phyloP scores from a whole-genome alignment of 1,140 invertebrate genomes.

The Copidosoma floridanum region DNA sequence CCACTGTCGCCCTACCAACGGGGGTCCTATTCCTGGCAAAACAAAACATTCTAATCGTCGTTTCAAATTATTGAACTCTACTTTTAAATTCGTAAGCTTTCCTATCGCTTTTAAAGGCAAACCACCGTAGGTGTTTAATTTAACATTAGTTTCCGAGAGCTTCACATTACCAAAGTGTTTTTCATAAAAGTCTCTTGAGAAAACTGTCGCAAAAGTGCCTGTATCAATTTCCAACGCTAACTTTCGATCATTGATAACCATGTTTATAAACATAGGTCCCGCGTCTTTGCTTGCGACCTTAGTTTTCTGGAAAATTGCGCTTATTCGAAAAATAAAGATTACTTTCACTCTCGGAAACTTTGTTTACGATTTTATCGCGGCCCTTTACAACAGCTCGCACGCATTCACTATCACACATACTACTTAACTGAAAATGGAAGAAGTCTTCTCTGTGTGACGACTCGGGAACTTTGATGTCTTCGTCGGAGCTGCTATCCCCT shows the following conservation, averaged over 20 bases:
- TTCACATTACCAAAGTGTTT: conserved; percentile 1
- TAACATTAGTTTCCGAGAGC: conserved; percentile 7
- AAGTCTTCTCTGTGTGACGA: background rate
- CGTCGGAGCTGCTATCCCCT: background rate
- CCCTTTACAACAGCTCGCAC: no score
- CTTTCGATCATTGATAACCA: background rate
- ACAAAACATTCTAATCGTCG: conserved; percentile 26
- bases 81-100: conserved; percentile 10
- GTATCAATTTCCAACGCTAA: conserved; percentile 14
- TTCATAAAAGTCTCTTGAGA: conserved; percentile 7
- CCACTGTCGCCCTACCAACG: conserved; percentile 32
- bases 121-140: conserved; percentile 11
- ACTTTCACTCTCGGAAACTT: background rate
- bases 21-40: conserved; percentile 32
- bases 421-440: no score
- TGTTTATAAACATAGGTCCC: background rate
- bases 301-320: no score
- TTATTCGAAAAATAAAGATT: no score
- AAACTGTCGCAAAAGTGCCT: conserved; percentile 7
- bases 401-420: background rate
- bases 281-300: no score
- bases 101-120: conserved; percentile 5
- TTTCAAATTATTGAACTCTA: background rate
- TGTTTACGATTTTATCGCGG: background rate
- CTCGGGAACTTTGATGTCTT: background rate